These are phyloP conservation scores for Leucania comma DNA, from an alignment of 2,888 invertebrate genomes.

Conservation along the genomic window DNA sequence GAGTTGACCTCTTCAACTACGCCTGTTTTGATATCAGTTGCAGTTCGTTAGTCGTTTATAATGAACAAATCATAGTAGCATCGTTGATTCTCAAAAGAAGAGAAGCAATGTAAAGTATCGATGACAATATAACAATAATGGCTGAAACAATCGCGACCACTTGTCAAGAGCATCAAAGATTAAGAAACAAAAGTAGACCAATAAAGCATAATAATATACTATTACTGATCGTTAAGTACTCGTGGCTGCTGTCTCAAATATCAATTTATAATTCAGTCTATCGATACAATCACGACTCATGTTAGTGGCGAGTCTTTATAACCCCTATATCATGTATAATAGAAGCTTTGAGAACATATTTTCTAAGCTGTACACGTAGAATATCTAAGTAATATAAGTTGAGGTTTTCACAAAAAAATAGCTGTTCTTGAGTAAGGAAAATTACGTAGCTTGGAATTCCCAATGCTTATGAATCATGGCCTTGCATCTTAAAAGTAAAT, in stretches of 20 bases:
- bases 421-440: conserved; percentile 14
- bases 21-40: conserved; percentile 2
- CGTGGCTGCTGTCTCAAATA: conserved; percentile 34
- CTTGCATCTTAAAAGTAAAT: conserved; percentile 30
- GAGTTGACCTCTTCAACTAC: conserved; percentile 44
- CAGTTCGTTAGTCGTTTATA: background rate
- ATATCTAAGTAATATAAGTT: too few species aligned
- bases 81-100: too few species aligned
- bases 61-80: too few species aligned
- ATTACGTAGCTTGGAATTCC: conserved; percentile 36
- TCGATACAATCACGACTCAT: conserved; percentile 37
- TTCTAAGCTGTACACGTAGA: background rate
- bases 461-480: conserved; percentile 4
- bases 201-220: conserved; percentile 13
- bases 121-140: background rate
- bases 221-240: conserved; percentile 19
- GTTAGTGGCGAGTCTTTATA: conserved; percentile 18
- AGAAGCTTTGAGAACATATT: background rate
- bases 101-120: too few species aligned
- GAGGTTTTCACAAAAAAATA: conserved; percentile 24
- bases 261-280: conserved; percentile 40
- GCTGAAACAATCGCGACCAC: background rate
- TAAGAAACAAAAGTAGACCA: conserved; percentile 6
- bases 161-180: conserved; percentile 15
- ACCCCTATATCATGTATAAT: conserved; percentile 18